Percentiles rank a stretch among this genome's conserved stretches.
phyloP scores from a whole-genome alignment of 1,140 invertebrate genomes.

The Spodoptera litura region DNA sequence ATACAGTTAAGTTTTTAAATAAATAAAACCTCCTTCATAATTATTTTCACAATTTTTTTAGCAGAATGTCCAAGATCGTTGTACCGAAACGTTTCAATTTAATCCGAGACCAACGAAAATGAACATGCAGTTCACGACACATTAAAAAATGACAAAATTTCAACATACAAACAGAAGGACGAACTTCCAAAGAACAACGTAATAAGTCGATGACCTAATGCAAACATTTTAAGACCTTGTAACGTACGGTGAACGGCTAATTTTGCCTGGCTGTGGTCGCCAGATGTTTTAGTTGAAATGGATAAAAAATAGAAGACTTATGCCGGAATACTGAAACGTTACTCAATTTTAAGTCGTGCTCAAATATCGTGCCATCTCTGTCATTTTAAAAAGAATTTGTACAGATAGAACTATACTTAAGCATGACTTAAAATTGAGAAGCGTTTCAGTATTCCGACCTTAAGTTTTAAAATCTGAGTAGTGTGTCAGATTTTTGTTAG shows the following conservation, averaged over 20 bases:
- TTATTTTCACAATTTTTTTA: background rate
- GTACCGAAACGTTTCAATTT: background rate
- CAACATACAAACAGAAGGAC: background rate
- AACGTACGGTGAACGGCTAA: conserved; percentile 5
- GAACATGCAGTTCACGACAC: background rate
- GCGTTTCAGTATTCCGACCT: too few relatives aligned
- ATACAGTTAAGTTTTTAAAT: too few relatives aligned
- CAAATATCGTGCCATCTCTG: too few relatives aligned
- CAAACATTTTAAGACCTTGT: conserved; percentile 29
- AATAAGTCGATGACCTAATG: conserved; percentile 28
- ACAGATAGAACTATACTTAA: too few relatives aligned
- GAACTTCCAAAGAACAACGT: background rate
- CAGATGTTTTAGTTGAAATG: background rate
- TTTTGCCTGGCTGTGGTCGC: conserved; percentile 6
- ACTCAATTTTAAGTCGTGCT: too few relatives aligned
- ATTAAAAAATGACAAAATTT: background rate
- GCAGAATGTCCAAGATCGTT: background rate
- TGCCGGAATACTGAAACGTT: too few relatives aligned
- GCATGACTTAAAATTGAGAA: too few relatives aligned
- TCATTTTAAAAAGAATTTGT: too few relatives aligned
- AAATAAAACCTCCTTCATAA: too few relatives aligned
- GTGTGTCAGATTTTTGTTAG: too few relatives aligned
- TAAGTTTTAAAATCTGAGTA: too few relatives aligned
- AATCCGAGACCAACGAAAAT: background rate
- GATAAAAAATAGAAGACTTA: conserved; percentile 1